Evolutionary conservation across 2,113 vertebrate species (phyloP), one percentile per base, ranked within the genome.

Genomic region (Proterorhinus semilunaris): DNA sequence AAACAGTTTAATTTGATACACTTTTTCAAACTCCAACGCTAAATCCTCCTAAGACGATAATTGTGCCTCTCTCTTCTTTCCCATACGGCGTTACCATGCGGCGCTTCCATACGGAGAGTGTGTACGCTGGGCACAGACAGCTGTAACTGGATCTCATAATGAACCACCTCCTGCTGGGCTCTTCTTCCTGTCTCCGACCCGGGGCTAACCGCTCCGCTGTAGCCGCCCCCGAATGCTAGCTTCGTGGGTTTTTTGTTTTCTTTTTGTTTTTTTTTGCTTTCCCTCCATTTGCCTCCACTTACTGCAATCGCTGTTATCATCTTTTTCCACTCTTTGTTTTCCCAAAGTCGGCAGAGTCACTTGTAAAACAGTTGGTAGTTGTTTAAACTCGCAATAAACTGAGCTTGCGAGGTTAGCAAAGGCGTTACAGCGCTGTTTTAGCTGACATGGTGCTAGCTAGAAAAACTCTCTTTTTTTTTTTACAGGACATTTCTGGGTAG

Each of bases 91-190:
- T 5, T 36, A 36, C 3, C 27, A 36, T 36, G 27, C 27, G 27
- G 53, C 53, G 53, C 27, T 16, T 55, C 53, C 53, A 55, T 27
- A 55, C 53, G 5, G 53, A 6, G 9, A 55, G 53, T 11, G 53
- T 55, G 6, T 8, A 36, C 27, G 27, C 27, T 8, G 53, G n/a
- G 53, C 49, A 8, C 53, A 55, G 53, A 55, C 53, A 27, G 42
- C 79, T 82, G 88, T 82, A 90, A 89, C 74, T 50, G 77, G 83
- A 89, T 85, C 84, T 49, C 83, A 87, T 90, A 89, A 91, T 89
- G 82, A 89, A 79, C 67, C 15, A 48, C 79, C 84, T 81, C 85
- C 86, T 71, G 70, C 84, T 83, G 87, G 86, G 81, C 79, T 72
- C 76, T 69, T 87, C 86, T 86, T 86, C 83, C 86, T 85, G 84